Evolutionary conservation across 2,113 vertebrate genomes (phyloP), one percentile per base, ranked within the genome.

Genomic region (Psittacula cyanocephala): DNA sequence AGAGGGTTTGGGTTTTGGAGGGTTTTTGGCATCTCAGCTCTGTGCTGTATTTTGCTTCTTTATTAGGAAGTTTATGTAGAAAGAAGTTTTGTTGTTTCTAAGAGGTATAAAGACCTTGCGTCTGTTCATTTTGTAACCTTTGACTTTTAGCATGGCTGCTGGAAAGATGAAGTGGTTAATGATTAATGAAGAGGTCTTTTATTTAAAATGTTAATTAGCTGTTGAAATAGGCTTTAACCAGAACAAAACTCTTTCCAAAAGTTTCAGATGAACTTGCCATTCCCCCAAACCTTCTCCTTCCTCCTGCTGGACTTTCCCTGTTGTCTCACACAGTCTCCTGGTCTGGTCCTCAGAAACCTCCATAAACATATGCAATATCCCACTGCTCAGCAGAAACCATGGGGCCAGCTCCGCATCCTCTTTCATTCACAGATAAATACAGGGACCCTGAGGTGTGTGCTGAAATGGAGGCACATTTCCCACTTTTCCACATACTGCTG

Each of bases 201-300:
- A 71, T 89, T 96, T 69, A 74, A 94, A 91, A 74, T 89, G 27
- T 16, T 91, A 46, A 85, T 89, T 67, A 62, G n/a, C 7, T 37
- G 60, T 87, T 77, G 63, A 95, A 95, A 62, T 49, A 82, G 44
- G 20, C 5, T 17, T 88, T 81, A 81, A 77, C n/a, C 17, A 76
- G 71, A 87, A 5, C 35, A 60, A 62, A 94, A 85, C 28, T 78
- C 17, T 81, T 81, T 41, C 55, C 37, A 37, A 44, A 60, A 69
- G 28, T 63, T 91, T 85, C 41, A 69, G 53, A 70, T 62, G 41
- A 94, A 44, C 1, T 82, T 81, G 69, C 9, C 6, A 6, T 28
- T 77, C 28, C n/a, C 28, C n/a, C 52, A 81, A 10, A 71, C 55
- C 28, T 24, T 63, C 24, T 15, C 74, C 25, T 94, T 75, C 24